Evolutionary conservation across 2,113 vertebrate genomes (phyloP).

Genomic region (Gopherus evgoodei): DNA sequence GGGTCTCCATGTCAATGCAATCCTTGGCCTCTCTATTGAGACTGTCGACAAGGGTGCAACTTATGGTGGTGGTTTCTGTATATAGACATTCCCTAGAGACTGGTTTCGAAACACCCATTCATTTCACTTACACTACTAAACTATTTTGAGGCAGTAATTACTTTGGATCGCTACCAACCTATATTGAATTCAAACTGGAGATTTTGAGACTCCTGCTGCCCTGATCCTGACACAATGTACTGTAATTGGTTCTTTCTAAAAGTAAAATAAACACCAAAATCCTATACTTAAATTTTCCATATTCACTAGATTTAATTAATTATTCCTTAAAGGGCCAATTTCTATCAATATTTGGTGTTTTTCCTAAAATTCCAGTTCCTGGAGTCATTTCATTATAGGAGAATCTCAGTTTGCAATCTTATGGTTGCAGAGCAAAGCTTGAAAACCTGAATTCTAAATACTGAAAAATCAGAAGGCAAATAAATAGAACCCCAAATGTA

Average conservation of each 20-base stretch:
- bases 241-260: too few species aligned
- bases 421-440: neutral
- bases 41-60: neutral
- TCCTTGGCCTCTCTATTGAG: neutral
- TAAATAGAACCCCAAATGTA: neutral
- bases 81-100: neutral
- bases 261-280: too few species aligned
- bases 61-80: neutral
- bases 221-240: neutral
- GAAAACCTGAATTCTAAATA: neutral
- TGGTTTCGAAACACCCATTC: neutral
- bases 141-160: neutral
- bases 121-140: neutral
- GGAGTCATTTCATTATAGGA: neutral
- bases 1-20: neutral
- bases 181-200: neutral
- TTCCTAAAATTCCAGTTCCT: neutral
- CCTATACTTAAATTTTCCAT: too few species aligned
- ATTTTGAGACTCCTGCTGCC: neutral
- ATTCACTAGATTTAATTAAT: too few species aligned
- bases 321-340: too few species aligned
- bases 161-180: neutral
- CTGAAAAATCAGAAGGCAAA: too few species aligned
- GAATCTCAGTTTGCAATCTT: neutral
- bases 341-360: neutral